These are phyloP conservation scores for Sarcophaga bullata DNA, from an alignment of 1,140 invertebrate species.

Conservation along the genomic window DNA sequence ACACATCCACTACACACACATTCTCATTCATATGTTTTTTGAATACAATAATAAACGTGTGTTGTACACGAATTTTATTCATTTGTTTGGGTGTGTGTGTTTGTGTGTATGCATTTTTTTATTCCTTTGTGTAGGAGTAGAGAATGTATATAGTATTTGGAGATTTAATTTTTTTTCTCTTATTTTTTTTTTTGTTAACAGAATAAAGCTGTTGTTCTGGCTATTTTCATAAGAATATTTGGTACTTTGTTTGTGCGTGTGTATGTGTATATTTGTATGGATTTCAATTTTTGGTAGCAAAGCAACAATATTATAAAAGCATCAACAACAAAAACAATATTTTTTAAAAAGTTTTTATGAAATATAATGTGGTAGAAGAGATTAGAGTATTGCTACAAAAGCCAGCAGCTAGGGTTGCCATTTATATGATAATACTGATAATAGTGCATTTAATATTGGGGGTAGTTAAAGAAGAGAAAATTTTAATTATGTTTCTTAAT, in stretches of 20 bases:
- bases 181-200: background rate
- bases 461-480: no score
- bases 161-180: no score
- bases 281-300: slow-evolving; percentile 14
- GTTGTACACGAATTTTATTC: background rate
- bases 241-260: background rate
- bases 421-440: no score
- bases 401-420: no score
- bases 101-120: background rate
- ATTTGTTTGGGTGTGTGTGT: background rate
- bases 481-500: no score
- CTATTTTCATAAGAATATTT: background rate
- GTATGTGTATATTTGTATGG: background rate
- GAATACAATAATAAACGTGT: background rate
- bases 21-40: background rate
- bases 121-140: no score
- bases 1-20: background rate
- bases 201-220: slow-evolving; percentile 18
- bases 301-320: background rate
- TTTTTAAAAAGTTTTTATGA: background rate
- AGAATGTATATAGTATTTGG: no score
- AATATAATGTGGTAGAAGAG: background rate
- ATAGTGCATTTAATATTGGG: no score
- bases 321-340: no score
- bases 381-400: background rate